These are phyloP conservation scores for Oscheius sp. DNA, from an alignment of 2,888 invertebrate genomes.

Conservation along the genomic window DNA sequence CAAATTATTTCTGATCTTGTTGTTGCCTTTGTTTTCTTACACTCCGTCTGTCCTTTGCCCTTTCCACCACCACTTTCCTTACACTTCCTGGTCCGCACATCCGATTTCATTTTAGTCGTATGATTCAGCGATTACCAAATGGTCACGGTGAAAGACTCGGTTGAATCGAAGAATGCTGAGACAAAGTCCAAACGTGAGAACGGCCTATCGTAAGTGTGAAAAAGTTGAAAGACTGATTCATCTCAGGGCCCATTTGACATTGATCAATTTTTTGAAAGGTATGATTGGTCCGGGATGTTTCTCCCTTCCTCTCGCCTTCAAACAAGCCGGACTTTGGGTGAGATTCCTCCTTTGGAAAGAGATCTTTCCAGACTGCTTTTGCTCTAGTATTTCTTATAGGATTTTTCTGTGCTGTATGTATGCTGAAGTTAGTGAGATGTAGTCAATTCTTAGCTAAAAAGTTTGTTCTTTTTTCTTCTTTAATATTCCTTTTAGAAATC, in stretches of 20 bases:
- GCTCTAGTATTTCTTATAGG: conserved; percentile 63
- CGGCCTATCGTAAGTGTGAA: conserved; percentile 10
- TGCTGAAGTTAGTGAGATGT: conserved; percentile 66
- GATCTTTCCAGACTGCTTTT: conserved; percentile 55
- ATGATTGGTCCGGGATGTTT: conserved; percentile 68
- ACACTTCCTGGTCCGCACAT: too few species aligned
- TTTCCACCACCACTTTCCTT: too few species aligned
- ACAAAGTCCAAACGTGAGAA: conserved; percentile 13
- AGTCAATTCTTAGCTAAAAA: conserved; percentile 55
- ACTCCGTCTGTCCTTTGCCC: too few species aligned
- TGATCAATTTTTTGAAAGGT: conserved; percentile 64
- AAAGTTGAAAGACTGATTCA: too few species aligned
- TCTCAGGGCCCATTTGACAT: conserved; percentile 34
- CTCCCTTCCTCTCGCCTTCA: conserved; percentile 63
- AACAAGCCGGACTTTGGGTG: conserved; percentile 62
- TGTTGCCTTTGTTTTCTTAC: too few species aligned
- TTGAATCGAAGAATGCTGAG: not conserved
- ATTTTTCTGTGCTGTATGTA: conserved; percentile 59
- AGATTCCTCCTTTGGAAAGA: not conserved
- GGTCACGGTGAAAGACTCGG: conserved; percentile 15
- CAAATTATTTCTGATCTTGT: too few species aligned
- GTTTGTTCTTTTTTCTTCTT: not conserved
- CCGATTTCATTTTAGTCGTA: too few species aligned
- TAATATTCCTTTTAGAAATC: conserved; percentile 1
- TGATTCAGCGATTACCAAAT: not conserved